A percentile compares a stretch with the other conserved stretches of the same genome.
These are phyloP conservation scores for Arge pagana DNA, from an alignment of 2,888 invertebrate genomes.

Conservation along the genomic window DNA sequence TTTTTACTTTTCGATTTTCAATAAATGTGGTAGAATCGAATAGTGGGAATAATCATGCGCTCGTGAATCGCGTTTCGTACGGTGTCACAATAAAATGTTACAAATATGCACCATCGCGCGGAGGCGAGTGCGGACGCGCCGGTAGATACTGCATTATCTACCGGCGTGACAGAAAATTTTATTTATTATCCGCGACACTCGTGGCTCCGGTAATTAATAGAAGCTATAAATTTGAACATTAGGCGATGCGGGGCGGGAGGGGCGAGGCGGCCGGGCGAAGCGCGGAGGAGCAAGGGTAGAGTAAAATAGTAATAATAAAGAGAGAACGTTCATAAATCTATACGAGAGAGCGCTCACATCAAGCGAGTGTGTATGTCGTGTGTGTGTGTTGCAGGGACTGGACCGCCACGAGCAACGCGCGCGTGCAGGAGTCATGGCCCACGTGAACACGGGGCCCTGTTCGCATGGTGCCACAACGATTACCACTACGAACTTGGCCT, in stretches of 20 bases:
- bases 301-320: neutral
- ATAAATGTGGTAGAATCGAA: no score
- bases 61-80: no score
- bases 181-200: neutral
- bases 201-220: constrained; percentile 5
- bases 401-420: constrained; percentile 56
- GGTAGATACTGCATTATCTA: neutral
- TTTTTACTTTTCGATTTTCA: no score
- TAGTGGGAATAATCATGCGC: no score
- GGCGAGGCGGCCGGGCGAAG: neutral
- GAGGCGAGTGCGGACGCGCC: constrained; percentile 16
- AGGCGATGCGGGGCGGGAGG: constrained; percentile 2
- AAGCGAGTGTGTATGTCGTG: constrained; percentile 24
- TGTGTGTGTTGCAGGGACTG: constrained; percentile 55
- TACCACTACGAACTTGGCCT: constrained; percentile 49
- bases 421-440: constrained; percentile 57
- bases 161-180: neutral
- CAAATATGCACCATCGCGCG: no score
- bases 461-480: constrained; percentile 46
- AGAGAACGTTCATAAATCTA: neutral
- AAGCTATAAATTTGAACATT: constrained; percentile 8
- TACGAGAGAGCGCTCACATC: constrained; percentile 6
- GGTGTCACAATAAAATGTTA: no score
- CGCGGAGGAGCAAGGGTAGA: constrained; percentile 3
- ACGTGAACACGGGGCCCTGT: constrained; percentile 52